A percentile compares a stretch with the other conserved stretches of the same genome.
These are phyloP conservation scores for Chloroclystis v-ata DNA, from an alignment of 2,888 invertebrate genomes.

Conservation along the genomic window DNA sequence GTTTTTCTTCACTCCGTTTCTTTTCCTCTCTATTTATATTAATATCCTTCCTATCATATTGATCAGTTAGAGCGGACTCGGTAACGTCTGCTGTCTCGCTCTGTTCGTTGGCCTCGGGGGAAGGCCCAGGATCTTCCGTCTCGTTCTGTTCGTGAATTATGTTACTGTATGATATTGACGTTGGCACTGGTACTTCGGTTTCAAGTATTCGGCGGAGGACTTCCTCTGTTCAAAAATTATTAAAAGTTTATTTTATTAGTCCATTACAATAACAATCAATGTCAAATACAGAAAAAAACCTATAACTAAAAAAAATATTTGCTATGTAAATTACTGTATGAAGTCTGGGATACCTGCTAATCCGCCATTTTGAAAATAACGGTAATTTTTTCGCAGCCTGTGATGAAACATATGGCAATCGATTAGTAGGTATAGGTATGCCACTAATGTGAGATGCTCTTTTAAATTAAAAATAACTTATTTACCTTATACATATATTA, in stretches of 20 bases:
- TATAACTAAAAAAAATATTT: no score
- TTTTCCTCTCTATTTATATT: slow-evolving; percentile 4
- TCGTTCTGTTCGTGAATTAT: slow-evolving; percentile 31
- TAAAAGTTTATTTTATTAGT: not conserved
- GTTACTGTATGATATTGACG: slow-evolving; percentile 32
- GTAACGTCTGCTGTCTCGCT: not conserved
- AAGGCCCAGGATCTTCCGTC: not conserved
- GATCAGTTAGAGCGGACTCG: not conserved
- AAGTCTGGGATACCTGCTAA: no score
- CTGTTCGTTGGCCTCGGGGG: slow-evolving; percentile 1
- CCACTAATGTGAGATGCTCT: no score
- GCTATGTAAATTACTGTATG: no score
- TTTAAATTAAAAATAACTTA: no score
- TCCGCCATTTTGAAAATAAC: no score
- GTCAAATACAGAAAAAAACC: no score
- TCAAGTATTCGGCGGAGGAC: slow-evolving; percentile 64
- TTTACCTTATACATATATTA: no score
- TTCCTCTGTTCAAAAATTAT: slow-evolving; percentile 47
- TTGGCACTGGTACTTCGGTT: slow-evolving; percentile 45
- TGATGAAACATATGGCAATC: no score
- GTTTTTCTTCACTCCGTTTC: not conserved
- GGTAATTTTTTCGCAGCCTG: no score
- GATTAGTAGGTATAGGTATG: no score
- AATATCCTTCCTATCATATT: slow-evolving; percentile 4
- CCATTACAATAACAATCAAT: no score